phyloP scores from a whole-genome alignment of 2,888 invertebrate genomes.

The Acronicta leporina region DNA sequence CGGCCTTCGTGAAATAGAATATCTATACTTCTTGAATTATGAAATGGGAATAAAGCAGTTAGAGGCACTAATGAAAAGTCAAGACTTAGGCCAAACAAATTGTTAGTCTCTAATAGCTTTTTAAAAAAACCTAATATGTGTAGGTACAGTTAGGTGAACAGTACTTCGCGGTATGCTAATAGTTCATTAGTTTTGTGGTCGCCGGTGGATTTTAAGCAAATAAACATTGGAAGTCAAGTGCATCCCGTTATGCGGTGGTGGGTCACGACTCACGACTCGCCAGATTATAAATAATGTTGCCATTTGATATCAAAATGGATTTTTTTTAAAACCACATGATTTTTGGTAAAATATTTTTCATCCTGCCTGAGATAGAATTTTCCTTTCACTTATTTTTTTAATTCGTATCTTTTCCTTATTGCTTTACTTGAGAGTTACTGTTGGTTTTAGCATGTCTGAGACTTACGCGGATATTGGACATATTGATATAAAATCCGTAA shows the following conservation, averaged over 20 bases:
- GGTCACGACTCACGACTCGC: conserved; percentile 67
- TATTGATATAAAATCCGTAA: too few species aligned
- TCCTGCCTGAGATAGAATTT: too few species aligned
- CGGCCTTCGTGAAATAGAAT: too few species aligned
- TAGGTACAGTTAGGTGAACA: conserved; percentile 41
- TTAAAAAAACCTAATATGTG: conserved; percentile 33
- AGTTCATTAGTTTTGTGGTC: conserved; percentile 55
- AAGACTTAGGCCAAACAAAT: conserved; percentile 14
- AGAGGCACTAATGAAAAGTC: neutral
- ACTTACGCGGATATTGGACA: too few species aligned
- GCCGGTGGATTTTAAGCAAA: conserved; percentile 46
- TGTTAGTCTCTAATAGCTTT: conserved; percentile 15
- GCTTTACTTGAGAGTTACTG: too few species aligned
- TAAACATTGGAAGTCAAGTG: conserved; percentile 67
- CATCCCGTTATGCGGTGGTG: conserved; percentile 69
- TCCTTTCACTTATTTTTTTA: too few species aligned
- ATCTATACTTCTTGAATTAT: too few species aligned
- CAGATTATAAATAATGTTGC: conserved; percentile 37
- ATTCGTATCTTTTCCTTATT: too few species aligned
- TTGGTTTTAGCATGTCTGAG: too few species aligned
- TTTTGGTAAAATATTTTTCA: too few species aligned
- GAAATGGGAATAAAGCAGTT: too few species aligned
- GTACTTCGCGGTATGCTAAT: conserved; percentile 38
- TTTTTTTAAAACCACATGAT: too few species aligned
- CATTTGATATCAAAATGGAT: conserved; percentile 11